A percentile compares a stretch with the other conserved stretches of the same genome.
phyloP scores from a whole-genome alignment of 2,797 vertebrate species.

The Gobionotothen gibberifrons region DNA sequence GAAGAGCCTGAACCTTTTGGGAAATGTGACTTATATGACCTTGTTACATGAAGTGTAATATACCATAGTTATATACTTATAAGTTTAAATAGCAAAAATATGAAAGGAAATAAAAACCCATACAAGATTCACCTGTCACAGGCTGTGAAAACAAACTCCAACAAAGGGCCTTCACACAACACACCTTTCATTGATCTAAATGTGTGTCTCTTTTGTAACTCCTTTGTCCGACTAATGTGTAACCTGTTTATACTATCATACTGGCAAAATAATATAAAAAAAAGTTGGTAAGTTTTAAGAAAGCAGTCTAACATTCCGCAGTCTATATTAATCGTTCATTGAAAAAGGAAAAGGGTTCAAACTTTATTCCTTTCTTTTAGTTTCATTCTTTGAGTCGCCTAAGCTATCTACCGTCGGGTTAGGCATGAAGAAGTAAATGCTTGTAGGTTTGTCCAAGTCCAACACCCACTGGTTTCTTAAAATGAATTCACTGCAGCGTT shows the following conservation, averaged over 20 bases:
- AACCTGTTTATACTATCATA: neutral
- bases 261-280: neutral
- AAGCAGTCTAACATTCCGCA: conserved; percentile 25
- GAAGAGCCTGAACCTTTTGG: conserved; percentile 44
- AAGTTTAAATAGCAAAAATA: conserved; percentile 18
- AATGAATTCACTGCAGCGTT: conserved; percentile 27
- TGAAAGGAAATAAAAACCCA: conserved; percentile 15
- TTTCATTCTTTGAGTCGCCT: conserved; percentile 13
- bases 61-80: neutral
- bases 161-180: neutral
- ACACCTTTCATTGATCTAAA: no score
- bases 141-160: conserved; percentile 26
- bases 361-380: neutral
- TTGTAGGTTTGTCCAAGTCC: conserved; percentile 1
- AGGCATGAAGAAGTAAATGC: neutral
- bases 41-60: conserved; percentile 22
- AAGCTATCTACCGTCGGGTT: neutral
- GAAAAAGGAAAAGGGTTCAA: neutral
- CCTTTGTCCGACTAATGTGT: neutral
- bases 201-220: neutral
- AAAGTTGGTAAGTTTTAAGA: conserved; percentile 48
- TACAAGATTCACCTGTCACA: conserved; percentile 34
- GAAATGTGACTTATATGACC: conserved; percentile 46
- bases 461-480: conserved; percentile 10
- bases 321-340: conserved; percentile 15